phyloP scores from a whole-genome alignment of 1,140 invertebrate species.

The Lethocerus indicus region DNA sequence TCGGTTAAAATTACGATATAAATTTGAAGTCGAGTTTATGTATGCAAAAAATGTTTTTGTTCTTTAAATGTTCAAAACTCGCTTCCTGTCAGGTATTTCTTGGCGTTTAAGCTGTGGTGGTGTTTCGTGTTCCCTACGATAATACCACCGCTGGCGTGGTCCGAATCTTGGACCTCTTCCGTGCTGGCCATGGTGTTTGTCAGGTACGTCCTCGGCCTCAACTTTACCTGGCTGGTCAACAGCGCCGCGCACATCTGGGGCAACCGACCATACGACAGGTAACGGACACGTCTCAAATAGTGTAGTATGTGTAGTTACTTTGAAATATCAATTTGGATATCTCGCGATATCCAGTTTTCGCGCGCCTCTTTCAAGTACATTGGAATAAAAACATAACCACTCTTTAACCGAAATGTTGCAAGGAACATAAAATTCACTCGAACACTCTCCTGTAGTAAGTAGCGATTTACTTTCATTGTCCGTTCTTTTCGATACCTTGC shows the following conservation, averaged over 20 bases:
- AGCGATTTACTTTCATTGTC: neutral
- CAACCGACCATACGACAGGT: slow-evolving; percentile 59
- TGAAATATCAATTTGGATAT: neutral
- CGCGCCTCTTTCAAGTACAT: neutral
- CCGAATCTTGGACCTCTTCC: slow-evolving; percentile 42
- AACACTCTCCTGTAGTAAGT: too few species aligned
- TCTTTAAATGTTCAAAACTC: neutral
- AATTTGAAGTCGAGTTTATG: too few species aligned
- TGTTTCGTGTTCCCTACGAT: slow-evolving; percentile 64
- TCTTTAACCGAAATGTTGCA: too few species aligned
- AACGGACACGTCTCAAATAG: slow-evolving; percentile 21
- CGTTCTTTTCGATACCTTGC: slow-evolving; percentile 17
- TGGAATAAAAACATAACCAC: neutral
- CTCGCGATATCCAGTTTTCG: neutral
- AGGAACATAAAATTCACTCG: too few species aligned
- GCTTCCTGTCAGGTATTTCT: slow-evolving; percentile 28
- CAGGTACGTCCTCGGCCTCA: slow-evolving; percentile 58
- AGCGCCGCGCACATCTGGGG: slow-evolving; percentile 72
- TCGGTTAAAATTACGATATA: too few species aligned
- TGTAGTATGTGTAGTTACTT: too few species aligned
- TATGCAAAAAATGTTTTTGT: neutral
- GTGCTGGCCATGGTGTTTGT: slow-evolving; percentile 42
- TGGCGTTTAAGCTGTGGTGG: slow-evolving; percentile 41
- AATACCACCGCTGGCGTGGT: slow-evolving; percentile 56
- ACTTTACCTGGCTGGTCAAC: slow-evolving; percentile 84